These are phyloP conservation scores for Stenchaetothrips biformis DNA, from an alignment of 2,888 invertebrate genomes.

Conservation along the genomic window DNA sequence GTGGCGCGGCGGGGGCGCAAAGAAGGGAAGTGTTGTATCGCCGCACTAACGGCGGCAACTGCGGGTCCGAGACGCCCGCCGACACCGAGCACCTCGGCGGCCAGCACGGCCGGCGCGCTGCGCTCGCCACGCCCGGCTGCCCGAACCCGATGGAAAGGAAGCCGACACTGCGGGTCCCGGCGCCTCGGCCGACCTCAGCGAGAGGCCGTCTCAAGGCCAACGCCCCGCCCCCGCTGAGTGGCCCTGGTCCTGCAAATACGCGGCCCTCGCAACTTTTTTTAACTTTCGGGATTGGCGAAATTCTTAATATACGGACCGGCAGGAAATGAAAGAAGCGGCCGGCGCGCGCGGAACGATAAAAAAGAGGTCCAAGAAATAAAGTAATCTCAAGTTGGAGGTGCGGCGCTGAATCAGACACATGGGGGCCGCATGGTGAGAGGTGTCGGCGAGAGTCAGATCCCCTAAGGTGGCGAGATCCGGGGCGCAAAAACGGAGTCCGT, in stretches of 20 bases:
- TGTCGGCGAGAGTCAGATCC: not conserved
- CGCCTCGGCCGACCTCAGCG: not conserved
- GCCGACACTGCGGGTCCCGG: not conserved
- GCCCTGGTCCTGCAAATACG: too few relatives aligned
- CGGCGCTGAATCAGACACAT: not conserved
- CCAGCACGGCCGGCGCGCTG: too few relatives aligned
- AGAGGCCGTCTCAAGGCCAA: not conserved
- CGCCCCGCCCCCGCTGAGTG: not conserved
- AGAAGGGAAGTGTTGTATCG: conserved; percentile 9
- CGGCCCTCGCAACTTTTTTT: conserved; percentile 5
- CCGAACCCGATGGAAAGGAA: not conserved
- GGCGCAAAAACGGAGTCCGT: not conserved
- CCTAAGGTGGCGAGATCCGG: not conserved
- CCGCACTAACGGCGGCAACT: not conserved
- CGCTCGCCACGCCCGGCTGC: too few relatives aligned
- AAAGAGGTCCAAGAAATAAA: not conserved
- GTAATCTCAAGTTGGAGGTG: conserved; percentile 4
- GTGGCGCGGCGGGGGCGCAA: not conserved
- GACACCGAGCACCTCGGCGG: not conserved
- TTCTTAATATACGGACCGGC: conserved; percentile 4
- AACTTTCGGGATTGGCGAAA: conserved; percentile 18
- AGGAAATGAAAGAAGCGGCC: not conserved
- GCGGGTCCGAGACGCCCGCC: not conserved
- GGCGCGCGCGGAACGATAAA: not conserved
- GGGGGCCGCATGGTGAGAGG: not conserved